Evolutionary conservation across 2,888 invertebrate genomes (phyloP).

Genomic region (Cephus spinipes): DNA sequence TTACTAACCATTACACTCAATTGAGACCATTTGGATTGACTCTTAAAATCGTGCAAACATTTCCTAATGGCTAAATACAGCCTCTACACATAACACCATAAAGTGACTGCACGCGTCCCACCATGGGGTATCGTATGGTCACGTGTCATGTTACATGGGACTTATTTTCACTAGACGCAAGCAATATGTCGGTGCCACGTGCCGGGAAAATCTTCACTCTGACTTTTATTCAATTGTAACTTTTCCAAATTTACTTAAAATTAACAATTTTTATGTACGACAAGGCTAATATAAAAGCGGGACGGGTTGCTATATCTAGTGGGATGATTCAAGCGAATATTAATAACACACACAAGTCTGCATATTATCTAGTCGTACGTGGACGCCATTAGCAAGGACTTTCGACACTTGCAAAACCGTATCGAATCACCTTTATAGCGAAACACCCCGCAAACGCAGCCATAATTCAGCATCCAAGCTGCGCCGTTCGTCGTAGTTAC

Average conservation of each 20-base stretch:
- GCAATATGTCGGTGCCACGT: conserved; percentile 61
- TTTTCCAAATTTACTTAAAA: neutral
- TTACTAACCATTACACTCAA: neutral
- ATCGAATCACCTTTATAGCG: conserved; percentile 62
- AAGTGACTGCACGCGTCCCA: conserved; percentile 17
- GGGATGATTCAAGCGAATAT: conserved; percentile 30
- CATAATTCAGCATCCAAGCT: conserved; percentile 54
- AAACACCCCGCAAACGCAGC: conserved; percentile 46
- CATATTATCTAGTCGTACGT: conserved; percentile 35
- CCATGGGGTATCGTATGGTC: conserved; percentile 47
- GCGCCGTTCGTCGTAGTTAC: conserved; percentile 18
- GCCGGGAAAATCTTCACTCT: conserved; percentile 28
- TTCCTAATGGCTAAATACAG: conserved; percentile 55
- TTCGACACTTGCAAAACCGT: conserved; percentile 65
- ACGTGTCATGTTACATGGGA: conserved; percentile 62
- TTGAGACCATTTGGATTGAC: conserved; percentile 31
- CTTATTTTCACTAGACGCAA: conserved; percentile 44
- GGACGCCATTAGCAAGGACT: conserved; percentile 52
- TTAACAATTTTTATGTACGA: neutral
- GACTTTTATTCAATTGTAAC: conserved; percentile 1
- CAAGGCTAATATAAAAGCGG: neutral
- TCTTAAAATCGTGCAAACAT: conserved; percentile 55
- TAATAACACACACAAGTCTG: conserved; percentile 53
- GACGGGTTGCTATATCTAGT: neutral
- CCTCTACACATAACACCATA: conserved; percentile 13